Conservation (phyloP, 1,140 invertebrate genomes). For the Vanessa atalanta region DNA sequence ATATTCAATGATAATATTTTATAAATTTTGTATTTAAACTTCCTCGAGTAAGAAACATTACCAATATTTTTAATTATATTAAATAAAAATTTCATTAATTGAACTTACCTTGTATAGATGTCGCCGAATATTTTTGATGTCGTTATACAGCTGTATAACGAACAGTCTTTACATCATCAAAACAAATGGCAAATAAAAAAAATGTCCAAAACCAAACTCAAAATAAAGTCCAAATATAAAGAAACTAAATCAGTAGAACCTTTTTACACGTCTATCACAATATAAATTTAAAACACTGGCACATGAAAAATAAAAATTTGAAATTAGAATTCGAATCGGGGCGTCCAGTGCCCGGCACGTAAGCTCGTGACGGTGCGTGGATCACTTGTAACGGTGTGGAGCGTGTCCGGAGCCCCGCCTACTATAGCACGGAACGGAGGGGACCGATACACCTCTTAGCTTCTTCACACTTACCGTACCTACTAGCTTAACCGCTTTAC, state of each 20-base stretch:
- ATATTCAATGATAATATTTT: too few relatives aligned
- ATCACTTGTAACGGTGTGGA: slow-evolving; percentile 66
- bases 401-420: slow-evolving; percentile 67
- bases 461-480: slow-evolving; percentile 74
- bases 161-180: slow-evolving; percentile 30
- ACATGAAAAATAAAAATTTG: slow-evolving; percentile 42
- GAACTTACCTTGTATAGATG: slow-evolving; percentile 7
- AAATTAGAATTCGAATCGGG: slow-evolving; percentile 44
- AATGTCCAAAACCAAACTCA: slow-evolving; percentile 15
- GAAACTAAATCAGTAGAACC: neutral
- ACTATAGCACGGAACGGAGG: slow-evolving; percentile 63
- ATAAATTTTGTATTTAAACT: too few relatives aligned
- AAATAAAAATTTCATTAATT: neutral
- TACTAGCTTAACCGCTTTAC: slow-evolving; percentile 58
- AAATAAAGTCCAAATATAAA: slow-evolving; percentile 20
- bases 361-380: slow-evolving; percentile 66
- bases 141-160: slow-evolving; percentile 5
- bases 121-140: neutral
- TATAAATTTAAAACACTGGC: slow-evolving; percentile 27
- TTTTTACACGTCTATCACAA: slow-evolving; percentile 6
- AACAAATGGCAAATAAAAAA: slow-evolving; percentile 8
- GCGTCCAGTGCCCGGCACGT: slow-evolving; percentile 56
- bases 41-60: neutral
- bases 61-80: neutral
- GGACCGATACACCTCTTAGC: slow-evolving; percentile 74